Base-by-base conservation (phyloP, 1,140 invertebrate genomes). In the Bombus consobrinus region DNA sequence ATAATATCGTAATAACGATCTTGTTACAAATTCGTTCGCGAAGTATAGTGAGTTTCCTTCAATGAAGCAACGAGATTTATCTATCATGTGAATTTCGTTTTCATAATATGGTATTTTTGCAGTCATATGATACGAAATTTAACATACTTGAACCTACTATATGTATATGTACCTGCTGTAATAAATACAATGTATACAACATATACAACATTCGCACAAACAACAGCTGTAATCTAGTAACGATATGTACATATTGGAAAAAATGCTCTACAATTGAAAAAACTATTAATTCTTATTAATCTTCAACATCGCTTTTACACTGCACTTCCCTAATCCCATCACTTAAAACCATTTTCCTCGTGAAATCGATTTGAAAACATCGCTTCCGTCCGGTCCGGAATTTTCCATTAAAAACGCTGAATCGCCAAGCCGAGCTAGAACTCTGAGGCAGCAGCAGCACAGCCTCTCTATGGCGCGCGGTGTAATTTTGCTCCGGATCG, bases 401-500 rank as follows among this genome's bases (percentile, higher is more conserved):
- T 74, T 34, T 62, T n/a, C 41, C 59, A 64, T 64, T 75, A 57
- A 75, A 82, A 72, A 75, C 41, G 53, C 22, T 43, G 53, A 41
- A 47, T 41, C n/a, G 81, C 2, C 12, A n/a, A 25, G 6, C 13
- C 0, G 68, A 37, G 13, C 25, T 32, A 39, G 57, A 75, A 47
- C 72, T 43, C 18, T 37, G 71, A 64, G 59, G 59, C 59, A 62
- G 59, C 59, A 62, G 59, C 3, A 10, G 25, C 62, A 37, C 47
- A 64, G 13, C n/a, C 12, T 76, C 73, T 37, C 59, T 18, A 28
- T 66, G 34, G 2, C 18, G 47, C 47, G 47, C 47, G 57, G 62
- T 64, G 71, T 76, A 83, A 83, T 76, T 76, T 41, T 59, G 62
- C 71, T 76, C 12, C 41, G 71, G 57, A 64, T 47, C 72, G 69